These are phyloP conservation scores for Dendrocincla tyrannina DNA, from an alignment of 2,797 vertebrate genomes.

Conservation along the genomic window DNA sequence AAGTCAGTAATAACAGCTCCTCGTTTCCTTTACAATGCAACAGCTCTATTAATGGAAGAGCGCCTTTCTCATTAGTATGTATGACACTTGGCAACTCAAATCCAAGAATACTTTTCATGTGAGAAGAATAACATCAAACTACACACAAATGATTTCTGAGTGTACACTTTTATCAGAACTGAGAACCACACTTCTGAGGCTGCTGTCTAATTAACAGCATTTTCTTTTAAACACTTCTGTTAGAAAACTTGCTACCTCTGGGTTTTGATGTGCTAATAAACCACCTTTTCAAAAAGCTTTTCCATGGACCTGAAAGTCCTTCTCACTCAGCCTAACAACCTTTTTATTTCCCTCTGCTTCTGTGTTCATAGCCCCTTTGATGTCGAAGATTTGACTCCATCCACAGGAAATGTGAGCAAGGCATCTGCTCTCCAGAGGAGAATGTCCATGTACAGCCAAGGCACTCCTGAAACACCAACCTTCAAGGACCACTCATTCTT, in stretches of 20 bases:
- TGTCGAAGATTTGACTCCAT: slow-evolving; percentile 91
- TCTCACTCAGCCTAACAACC: neutral
- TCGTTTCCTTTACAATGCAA: slow-evolving; percentile 25
- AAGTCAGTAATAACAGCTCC: neutral
- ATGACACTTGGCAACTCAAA: neutral
- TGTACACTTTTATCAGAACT: neutral
- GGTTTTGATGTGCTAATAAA: slow-evolving; percentile 49
- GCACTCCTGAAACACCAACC: slow-evolving; percentile 93
- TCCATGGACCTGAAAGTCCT: neutral
- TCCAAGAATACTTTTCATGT: neutral
- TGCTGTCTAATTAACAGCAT: slow-evolving; percentile 1
- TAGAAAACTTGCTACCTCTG: neutral
- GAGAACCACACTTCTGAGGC: neutral
- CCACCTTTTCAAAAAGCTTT: neutral
- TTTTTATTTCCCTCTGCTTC: neutral
- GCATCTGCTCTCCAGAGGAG: slow-evolving; percentile 91
- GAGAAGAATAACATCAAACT: neutral
- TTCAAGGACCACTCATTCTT: slow-evolving; percentile 97
- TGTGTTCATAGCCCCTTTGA: slow-evolving; percentile 88
- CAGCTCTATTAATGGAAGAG: neutral
- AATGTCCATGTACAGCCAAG: slow-evolving; percentile 96
- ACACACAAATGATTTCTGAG: neutral
- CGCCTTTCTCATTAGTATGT: neutral
- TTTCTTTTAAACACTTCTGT: slow-evolving; percentile 6
- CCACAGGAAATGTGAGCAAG: slow-evolving; percentile 90